phyloP scores from a whole-genome alignment of 1,140 invertebrate species.

The Hyphantria cunea region DNA sequence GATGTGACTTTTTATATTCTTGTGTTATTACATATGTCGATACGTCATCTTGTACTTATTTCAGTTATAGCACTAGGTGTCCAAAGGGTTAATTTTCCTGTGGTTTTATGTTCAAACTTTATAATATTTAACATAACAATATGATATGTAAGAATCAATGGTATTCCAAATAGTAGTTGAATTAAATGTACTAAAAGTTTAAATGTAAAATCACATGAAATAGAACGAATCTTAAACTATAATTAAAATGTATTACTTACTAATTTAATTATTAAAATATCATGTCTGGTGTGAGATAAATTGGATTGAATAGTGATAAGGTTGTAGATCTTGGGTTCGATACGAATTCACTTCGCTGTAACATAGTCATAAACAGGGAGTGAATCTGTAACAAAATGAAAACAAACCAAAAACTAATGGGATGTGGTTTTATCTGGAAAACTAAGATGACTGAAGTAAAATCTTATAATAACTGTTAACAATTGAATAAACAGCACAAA shows the following conservation, averaged over 20 bases:
- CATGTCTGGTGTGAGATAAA: slow-evolving; percentile 30
- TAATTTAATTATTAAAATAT: slow-evolving; percentile 58
- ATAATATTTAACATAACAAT: slow-evolving; percentile 15
- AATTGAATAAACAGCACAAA: slow-evolving; percentile 80
- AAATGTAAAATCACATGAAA: slow-evolving; percentile 58
- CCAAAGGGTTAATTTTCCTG: slow-evolving; percentile 38
- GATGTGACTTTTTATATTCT: slow-evolving; percentile 30
- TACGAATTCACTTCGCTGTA: slow-evolving; percentile 4
- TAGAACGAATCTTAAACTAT: slow-evolving; percentile 49
- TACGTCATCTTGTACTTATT: slow-evolving; percentile 33
- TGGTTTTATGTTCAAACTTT: slow-evolving; percentile 48
- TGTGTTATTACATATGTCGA: slow-evolving; percentile 28
- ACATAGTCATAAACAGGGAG: slow-evolving; percentile 15
- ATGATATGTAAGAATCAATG: not conserved
- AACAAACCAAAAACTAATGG: slow-evolving; percentile 20
- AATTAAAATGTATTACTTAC: slow-evolving; percentile 57
- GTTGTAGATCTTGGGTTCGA: not conserved
- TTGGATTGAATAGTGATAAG: not conserved
- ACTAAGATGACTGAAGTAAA: slow-evolving; percentile 77
- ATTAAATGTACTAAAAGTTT: slow-evolving; percentile 38
- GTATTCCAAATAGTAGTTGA: slow-evolving; percentile 23
- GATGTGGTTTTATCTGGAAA: slow-evolving; percentile 39
- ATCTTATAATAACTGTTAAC: slow-evolving; percentile 77
- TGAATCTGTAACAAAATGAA: slow-evolving; percentile 13
- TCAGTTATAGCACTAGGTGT: slow-evolving; percentile 32